Percentiles rank a stretch among this genome's conserved stretches.
These are phyloP conservation scores for Tokudaia tokunoshimensis DNA, from an alignment of 2,797 vertebrate species.

Conservation along the genomic window DNA sequence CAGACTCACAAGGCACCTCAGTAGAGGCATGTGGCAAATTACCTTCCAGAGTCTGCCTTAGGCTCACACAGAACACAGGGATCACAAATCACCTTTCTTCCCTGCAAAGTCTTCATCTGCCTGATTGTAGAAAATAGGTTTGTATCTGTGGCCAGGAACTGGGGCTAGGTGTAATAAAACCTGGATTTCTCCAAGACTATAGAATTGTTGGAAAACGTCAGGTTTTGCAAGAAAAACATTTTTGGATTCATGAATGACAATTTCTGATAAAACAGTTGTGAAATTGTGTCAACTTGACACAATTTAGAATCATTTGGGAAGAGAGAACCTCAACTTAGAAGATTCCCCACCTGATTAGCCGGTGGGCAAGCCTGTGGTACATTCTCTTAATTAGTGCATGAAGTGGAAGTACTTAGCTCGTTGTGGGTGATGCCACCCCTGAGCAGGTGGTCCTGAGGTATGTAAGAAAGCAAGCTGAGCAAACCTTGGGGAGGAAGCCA, in stretches of 20 bases:
- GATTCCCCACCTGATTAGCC: too few species aligned
- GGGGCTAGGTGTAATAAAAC: constrained; percentile 64
- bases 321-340: neutral
- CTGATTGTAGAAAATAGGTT: constrained; percentile 68
- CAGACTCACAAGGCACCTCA: neutral
- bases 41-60: constrained; percentile 34
- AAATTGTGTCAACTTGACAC: neutral
- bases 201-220: neutral
- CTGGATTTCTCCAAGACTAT: neutral
- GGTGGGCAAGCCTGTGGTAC: neutral
- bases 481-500: neutral
- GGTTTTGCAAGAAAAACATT: neutral
- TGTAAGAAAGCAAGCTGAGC: neutral
- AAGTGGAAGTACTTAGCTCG: neutral
- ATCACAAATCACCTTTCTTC: constrained; percentile 58
- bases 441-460: neutral
- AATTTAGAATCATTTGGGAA: neutral
- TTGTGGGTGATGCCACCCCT: neutral
- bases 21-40: neutral
- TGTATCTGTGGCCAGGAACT: constrained; percentile 48
- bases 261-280: constrained; percentile 3
- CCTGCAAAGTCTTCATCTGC: constrained; percentile 67
- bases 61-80: neutral
- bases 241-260: neutral
- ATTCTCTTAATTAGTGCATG: neutral